Conservation (phyloP, 2,113 vertebrate species). For the Antidorcas marsupialis region DNA sequence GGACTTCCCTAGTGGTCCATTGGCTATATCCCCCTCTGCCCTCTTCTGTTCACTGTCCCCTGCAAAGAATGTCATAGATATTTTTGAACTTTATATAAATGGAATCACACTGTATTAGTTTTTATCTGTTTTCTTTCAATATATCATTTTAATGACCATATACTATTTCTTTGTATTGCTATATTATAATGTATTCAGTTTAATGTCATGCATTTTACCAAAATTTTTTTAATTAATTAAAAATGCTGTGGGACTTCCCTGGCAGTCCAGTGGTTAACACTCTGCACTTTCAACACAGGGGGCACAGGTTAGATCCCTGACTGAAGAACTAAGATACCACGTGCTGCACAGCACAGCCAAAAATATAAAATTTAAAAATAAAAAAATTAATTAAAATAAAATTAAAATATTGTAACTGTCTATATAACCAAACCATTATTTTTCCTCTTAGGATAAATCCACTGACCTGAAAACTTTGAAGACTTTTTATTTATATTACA, state of each 20-base stretch:
- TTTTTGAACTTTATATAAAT: neutral
- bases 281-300: neutral
- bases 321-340: neutral
- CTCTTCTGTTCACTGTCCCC: neutral
- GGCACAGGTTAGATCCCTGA: neutral
- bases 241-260: neutral
- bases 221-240: neutral
- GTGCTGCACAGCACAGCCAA: neutral
- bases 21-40: neutral
- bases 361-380: neutral
- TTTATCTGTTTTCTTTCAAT: neutral
- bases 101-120: neutral
- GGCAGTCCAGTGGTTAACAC: neutral
- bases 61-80: neutral
- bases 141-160: neutral
- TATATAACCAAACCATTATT: neutral
- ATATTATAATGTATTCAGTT: neutral
- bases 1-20: neutral
- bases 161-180: neutral
- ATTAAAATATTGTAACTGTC: neutral
- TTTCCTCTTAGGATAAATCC: neutral
- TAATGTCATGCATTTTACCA: neutral
- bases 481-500: neutral
- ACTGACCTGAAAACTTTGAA: neutral
- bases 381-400: neutral